These are phyloP conservation scores for Selene dorsalis DNA, from an alignment of 2,797 vertebrate genomes.

Conservation along the genomic window DNA sequence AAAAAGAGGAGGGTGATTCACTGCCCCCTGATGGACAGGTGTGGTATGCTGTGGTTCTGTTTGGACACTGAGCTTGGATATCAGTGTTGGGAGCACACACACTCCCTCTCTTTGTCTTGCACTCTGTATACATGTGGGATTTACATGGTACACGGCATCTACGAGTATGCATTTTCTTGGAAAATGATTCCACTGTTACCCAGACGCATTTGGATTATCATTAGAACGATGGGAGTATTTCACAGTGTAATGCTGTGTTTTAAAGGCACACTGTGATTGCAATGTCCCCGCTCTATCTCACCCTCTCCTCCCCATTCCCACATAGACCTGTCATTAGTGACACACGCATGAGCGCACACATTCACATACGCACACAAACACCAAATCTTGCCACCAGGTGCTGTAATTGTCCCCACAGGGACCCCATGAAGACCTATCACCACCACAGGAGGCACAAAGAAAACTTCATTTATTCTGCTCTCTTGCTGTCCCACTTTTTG, in stretches of 20 bases:
- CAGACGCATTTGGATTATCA: constrained; percentile 39
- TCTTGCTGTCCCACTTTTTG: constrained; percentile 56
- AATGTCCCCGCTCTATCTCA: constrained; percentile 20
- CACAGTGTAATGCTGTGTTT: constrained; percentile 35
- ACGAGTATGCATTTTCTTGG: not conserved
- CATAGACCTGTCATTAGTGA: constrained; percentile 46
- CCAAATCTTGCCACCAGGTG: constrained; percentile 53
- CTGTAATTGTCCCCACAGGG: constrained; percentile 79
- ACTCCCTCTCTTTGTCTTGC: not conserved
- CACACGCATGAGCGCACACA: constrained; percentile 30
- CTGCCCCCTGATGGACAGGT: not conserved
- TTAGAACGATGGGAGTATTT: constrained; percentile 41
- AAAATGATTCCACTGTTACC: constrained; percentile 3
- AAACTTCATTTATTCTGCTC: constrained; percentile 66
- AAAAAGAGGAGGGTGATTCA: not conserved
- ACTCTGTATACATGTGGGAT: not conserved
- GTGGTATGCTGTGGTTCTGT: not conserved
- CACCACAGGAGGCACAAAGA: constrained; percentile 56
- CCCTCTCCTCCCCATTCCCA: constrained; percentile 33
- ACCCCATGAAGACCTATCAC: constrained; percentile 69
- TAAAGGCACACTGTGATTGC: constrained; percentile 16
- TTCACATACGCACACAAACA: constrained; percentile 37
- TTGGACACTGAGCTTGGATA: not conserved
- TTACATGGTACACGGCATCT: not conserved
- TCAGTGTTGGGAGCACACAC: not conserved